Evolutionary conservation across 1,140 invertebrate species (phyloP).

Genomic region (Berghia stephanieae): DNA sequence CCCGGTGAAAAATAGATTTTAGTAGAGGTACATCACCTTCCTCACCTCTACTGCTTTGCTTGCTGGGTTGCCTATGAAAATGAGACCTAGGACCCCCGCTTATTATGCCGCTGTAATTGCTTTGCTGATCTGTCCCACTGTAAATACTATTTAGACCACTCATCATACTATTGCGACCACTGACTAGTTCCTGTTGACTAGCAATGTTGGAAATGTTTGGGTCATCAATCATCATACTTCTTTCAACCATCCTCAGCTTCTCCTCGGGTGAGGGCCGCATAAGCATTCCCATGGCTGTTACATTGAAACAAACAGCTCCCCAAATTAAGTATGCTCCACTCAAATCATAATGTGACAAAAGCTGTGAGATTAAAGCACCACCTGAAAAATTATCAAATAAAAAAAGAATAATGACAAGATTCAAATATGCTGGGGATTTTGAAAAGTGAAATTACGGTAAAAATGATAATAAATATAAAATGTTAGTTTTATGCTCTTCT

Average conservation of each 20-base stretch:
- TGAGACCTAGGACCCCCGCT: too few species aligned
- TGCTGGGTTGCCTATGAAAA: neutral
- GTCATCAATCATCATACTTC: neutral
- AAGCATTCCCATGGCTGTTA: slow-evolving; percentile 2
- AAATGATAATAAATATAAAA: too few species aligned
- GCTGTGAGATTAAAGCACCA: slow-evolving; percentile 9
- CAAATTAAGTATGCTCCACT: slow-evolving; percentile 26
- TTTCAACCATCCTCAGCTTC: neutral
- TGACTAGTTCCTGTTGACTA: neutral
- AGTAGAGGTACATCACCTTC: slow-evolving; percentile 5
- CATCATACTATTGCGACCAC: neutral
- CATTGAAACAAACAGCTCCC: slow-evolving; percentile 13
- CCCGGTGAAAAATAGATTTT: slow-evolving; percentile 17
- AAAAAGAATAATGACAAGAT: too few species aligned
- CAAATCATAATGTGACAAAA: slow-evolving; percentile 9
- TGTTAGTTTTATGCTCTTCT: too few species aligned
- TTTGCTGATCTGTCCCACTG: slow-evolving; percentile 7
- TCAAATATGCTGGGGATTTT: too few species aligned
- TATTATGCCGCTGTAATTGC: slow-evolving; percentile 18
- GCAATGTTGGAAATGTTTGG: neutral
- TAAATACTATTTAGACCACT: neutral
- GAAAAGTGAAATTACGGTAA: too few species aligned
- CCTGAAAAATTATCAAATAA: slow-evolving; percentile 4
- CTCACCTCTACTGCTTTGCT: neutral
- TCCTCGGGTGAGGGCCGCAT: slow-evolving; percentile 23